Conservation (phyloP, 2,113 vertebrate genomes). For the Apeltes quadracus region DNA sequence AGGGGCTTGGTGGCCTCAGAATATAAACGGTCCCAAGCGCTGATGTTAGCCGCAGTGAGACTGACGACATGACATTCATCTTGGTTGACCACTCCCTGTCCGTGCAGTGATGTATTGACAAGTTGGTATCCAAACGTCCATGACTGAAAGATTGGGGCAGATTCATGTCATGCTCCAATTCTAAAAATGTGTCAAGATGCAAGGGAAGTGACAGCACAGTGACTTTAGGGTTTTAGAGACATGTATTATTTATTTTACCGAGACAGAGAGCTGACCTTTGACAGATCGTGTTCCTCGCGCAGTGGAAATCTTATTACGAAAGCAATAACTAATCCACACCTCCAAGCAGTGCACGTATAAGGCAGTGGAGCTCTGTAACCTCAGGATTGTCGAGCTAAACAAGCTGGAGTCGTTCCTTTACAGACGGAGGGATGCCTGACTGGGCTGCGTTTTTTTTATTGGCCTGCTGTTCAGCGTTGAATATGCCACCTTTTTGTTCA, state of each 20-base stretch:
- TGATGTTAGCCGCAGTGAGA: slow-evolving; percentile 50
- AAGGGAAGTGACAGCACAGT: slow-evolving; percentile 33
- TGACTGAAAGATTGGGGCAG: slow-evolving; percentile 29
- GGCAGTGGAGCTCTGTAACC: slow-evolving; percentile 14
- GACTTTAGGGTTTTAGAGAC: slow-evolving; percentile 26
- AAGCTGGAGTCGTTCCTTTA: background rate
- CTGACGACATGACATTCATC: slow-evolving; percentile 45
- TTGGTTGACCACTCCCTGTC: slow-evolving; percentile 41
- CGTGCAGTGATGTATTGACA: slow-evolving; percentile 30
- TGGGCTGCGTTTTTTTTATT: slow-evolving; percentile 3
- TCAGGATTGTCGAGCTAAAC: slow-evolving; percentile 16
- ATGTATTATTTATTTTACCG: slow-evolving; percentile 19
- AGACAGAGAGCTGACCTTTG: slow-evolving; percentile 30
- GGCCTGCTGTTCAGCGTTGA: background rate
- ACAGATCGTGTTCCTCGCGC: slow-evolving; percentile 29
- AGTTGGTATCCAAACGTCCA: slow-evolving; percentile 20
- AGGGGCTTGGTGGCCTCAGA: slow-evolving; percentile 32
- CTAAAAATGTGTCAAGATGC: slow-evolving; percentile 12
- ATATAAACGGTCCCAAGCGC: slow-evolving; percentile 44
- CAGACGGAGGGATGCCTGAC: background rate
- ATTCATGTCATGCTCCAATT: slow-evolving; percentile 9
- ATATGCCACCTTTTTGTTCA: slow-evolving; percentile 4
- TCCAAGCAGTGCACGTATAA: slow-evolving; percentile 17
- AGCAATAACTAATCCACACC: slow-evolving; percentile 30
- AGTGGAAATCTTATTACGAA: slow-evolving; percentile 26